Conservation (phyloP, 1,140 invertebrate species). For the Aphaenogaster floridana region DNA sequence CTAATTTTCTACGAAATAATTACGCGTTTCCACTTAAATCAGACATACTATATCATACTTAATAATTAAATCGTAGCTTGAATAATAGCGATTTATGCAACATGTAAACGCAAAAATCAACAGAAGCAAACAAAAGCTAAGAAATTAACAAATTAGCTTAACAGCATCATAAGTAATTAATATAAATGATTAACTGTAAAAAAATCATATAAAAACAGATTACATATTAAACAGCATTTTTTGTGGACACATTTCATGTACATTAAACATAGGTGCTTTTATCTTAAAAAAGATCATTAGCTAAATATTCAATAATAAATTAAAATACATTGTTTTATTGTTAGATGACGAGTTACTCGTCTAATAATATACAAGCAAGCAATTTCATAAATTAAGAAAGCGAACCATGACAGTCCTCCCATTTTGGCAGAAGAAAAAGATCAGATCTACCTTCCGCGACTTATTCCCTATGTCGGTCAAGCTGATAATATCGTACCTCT, state of each 20-base stretch:
- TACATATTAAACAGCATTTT: neutral
- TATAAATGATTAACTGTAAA: neutral
- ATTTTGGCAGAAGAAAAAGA: conserved; percentile 10
- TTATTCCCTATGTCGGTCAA: conserved; percentile 17
- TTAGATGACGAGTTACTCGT: neutral
- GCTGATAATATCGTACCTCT: conserved; percentile 8
- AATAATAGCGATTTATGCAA: neutral
- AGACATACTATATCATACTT: neutral
- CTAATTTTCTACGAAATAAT: too few relatives aligned
- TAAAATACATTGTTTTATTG: conserved; percentile 13
- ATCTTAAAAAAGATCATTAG: neutral
- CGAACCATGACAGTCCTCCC: neutral
- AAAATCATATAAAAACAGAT: neutral
- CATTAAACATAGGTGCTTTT: neutral
- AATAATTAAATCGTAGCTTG: neutral
- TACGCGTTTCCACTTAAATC: too few relatives aligned
- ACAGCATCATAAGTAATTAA: neutral
- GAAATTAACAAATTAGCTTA: neutral
- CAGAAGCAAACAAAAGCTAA: neutral
- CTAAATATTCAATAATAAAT: conserved; percentile 15
- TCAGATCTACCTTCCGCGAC: conserved; percentile 12
- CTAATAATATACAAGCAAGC: neutral
- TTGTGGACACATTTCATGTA: neutral
- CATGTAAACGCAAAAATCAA: neutral
- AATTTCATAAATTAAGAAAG: conserved; percentile 9